Conservation (phyloP, 2,113 vertebrate genomes). For the Elephas maximus region DNA sequence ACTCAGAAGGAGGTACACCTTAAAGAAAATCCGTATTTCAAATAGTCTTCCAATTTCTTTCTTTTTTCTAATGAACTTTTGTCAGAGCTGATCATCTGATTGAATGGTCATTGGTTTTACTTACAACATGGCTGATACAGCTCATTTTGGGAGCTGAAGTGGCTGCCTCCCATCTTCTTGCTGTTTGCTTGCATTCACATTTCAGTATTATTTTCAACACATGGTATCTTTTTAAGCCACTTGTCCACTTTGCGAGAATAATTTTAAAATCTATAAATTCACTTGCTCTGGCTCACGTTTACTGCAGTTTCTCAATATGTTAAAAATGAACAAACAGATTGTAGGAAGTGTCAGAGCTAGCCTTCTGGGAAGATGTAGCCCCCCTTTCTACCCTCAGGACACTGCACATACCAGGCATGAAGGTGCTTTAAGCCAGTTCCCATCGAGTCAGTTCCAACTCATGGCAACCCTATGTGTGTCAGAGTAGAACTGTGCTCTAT, state of each 20-base stretch:
- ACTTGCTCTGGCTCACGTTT: background rate
- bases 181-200: background rate
- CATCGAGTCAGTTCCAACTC: too few relatives aligned
- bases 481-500: too few relatives aligned
- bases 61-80: background rate
- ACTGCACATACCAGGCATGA: background rate
- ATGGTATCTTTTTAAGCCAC: background rate
- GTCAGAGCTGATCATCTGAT: background rate
- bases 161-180: background rate
- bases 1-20: background rate
- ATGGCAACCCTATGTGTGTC: too few relatives aligned
- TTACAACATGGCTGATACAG: background rate
- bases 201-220: constrained; percentile 18
- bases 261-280: background rate
- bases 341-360: background rate
- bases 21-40: background rate
- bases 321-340: background rate
- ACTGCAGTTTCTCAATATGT: background rate
- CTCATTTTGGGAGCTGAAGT: background rate
- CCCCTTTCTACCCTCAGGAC: background rate
- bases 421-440: background rate
- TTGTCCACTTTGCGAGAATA: background rate
- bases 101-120: background rate
- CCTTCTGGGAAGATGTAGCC: background rate
- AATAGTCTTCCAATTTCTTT: background rate